Evolutionary conservation across 2,113 vertebrate species (phyloP).

Genomic region (Tenrec ecaudatus): DNA sequence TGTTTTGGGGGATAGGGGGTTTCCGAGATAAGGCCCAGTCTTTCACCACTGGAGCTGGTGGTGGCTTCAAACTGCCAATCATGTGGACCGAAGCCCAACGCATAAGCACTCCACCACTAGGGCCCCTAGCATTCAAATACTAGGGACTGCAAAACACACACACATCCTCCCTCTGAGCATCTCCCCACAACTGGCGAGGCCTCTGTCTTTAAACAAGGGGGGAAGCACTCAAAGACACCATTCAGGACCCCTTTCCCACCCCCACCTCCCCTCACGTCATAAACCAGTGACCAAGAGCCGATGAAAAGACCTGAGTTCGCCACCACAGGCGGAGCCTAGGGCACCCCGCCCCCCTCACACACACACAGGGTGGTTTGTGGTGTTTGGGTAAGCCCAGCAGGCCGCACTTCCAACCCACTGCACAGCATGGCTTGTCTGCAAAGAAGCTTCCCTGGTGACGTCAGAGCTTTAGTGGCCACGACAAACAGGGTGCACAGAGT

Average conservation of each 20-base stretch:
- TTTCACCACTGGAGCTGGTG: too few species aligned
- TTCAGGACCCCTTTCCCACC: not conserved
- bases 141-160: not conserved
- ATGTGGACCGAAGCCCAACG: too few species aligned
- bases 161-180: conserved; percentile 10
- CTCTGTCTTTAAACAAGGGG: not conserved
- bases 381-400: not conserved
- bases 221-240: too few species aligned
- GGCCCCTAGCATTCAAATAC: conserved; percentile 27
- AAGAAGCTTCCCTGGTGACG: conserved; percentile 30
- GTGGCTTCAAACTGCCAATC: too few species aligned
- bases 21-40: too few species aligned
- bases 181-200: conserved; percentile 28
- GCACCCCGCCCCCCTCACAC: not conserved
- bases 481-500: not conserved
- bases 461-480: not conserved
- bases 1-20: too few species aligned
- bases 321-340: not conserved
- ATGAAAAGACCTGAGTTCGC: conserved; percentile 15
- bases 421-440: conserved; percentile 33
- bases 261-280: too few species aligned
- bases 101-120: too few species aligned
- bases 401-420: not conserved
- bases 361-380: not conserved
- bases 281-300: too few species aligned